phyloP scores from a whole-genome alignment of 2,113 vertebrate genomes.

The Manacus vitellinus region DNA sequence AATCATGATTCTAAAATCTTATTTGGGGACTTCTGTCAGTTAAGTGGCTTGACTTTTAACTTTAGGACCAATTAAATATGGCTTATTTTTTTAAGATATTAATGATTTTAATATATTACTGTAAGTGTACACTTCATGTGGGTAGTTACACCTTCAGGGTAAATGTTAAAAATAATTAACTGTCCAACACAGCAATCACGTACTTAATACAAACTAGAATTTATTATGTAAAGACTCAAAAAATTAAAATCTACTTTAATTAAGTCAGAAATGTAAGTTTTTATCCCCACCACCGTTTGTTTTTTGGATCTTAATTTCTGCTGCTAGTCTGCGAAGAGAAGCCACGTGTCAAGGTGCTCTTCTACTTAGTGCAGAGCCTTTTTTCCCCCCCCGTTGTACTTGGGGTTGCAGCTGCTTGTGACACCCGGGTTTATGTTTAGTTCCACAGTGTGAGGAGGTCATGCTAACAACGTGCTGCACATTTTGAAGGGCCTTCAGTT shows the following conservation, averaged over 20 bases:
- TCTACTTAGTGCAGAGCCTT: not conserved
- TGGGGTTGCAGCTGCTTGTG: not conserved
- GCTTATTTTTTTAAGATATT: not conserved
- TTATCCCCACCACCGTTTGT: not conserved
- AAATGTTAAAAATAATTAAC: not conserved
- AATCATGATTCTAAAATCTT: not conserved
- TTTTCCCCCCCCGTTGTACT: fast-evolving
- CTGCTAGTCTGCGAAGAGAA: not conserved
- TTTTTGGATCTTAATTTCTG: not conserved
- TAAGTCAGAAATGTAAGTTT: not conserved
- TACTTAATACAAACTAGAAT: not conserved
- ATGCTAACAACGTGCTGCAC: not conserved
- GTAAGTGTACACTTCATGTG: not conserved
- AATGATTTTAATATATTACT: not conserved
- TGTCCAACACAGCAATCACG: not conserved
- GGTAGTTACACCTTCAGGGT: not conserved
- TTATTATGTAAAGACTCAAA: not conserved
- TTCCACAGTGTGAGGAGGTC: not conserved
- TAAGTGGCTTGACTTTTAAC: not conserved
- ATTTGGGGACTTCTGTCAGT: not conserved
- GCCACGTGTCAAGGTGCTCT: not conserved
- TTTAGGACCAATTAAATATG: not conserved
- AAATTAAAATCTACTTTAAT: not conserved
- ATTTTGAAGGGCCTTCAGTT: not conserved
- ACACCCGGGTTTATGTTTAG: not conserved